These are phyloP conservation scores for Sinocyclocheilus anophthalmus DNA, from an alignment of 2,113 vertebrate species.

Conservation along the genomic window DNA sequence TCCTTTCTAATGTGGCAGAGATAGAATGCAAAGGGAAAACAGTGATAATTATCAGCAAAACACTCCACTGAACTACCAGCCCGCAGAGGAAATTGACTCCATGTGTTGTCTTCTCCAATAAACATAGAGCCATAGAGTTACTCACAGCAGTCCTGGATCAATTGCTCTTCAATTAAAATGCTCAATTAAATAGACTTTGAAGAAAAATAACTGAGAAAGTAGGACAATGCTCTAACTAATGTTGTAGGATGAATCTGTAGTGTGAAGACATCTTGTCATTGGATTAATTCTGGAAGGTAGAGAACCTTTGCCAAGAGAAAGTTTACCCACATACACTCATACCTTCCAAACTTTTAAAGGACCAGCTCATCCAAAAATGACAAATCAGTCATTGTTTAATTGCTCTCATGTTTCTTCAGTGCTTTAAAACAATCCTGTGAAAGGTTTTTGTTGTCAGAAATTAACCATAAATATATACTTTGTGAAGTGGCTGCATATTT, in stretches of 20 bases:
- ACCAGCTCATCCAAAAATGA: not conserved
- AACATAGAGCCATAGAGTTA: not conserved
- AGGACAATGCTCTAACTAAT: not conserved
- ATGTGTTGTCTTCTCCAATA: slow-evolving; percentile 41
- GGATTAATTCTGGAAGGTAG: not conserved
- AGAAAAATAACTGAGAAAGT: slow-evolving; percentile 25
- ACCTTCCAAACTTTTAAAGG: slow-evolving; percentile 7
- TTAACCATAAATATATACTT: too few relatives aligned
- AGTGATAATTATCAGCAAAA: slow-evolving; percentile 45
- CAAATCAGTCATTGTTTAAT: not conserved
- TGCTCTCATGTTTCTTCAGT: too few relatives aligned
- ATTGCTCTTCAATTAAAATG: slow-evolving; percentile 50
- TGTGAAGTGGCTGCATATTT: too few relatives aligned
- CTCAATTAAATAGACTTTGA: slow-evolving; percentile 49
- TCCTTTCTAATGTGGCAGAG: slow-evolving; percentile 47
- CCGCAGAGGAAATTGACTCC: slow-evolving; percentile 26
- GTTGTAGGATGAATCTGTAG: not conserved
- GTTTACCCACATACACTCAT: not conserved
- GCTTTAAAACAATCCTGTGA: too few relatives aligned
- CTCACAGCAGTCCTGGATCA: slow-evolving; percentile 45
- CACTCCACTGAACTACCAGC: slow-evolving; percentile 28
- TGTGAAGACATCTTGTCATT: not conserved
- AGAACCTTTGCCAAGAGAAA: not conserved
- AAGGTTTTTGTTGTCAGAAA: too few relatives aligned
- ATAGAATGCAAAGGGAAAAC: slow-evolving; percentile 40